Evolutionary conservation across 2,797 vertebrate genomes (phyloP).

Genomic region (Podarcis siculus): DNA sequence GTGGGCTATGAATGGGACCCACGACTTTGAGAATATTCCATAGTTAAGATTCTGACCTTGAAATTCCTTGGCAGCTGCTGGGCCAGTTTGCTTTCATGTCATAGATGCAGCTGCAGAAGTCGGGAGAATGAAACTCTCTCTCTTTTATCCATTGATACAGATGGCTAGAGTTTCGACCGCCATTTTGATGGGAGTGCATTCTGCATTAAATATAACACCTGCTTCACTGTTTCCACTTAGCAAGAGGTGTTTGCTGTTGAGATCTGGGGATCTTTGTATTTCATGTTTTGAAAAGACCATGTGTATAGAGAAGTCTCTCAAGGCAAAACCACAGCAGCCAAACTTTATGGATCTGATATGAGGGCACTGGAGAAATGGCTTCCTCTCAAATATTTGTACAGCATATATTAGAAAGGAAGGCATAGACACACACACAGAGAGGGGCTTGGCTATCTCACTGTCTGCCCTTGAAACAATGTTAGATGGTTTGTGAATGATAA

Average conservation of each 20-base stretch:
- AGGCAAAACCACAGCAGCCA: background rate
- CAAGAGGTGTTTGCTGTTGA: background rate
- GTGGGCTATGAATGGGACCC: too few relatives aligned
- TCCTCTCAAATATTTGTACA: constrained; percentile 2
- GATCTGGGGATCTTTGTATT: constrained; percentile 12
- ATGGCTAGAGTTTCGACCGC: background rate
- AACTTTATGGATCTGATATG: background rate
- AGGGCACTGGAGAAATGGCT: constrained; percentile 13
- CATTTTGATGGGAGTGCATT: constrained; percentile 1
- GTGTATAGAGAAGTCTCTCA: background rate
- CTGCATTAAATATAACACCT: background rate
- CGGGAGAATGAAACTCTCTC: background rate
- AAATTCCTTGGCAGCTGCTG: background rate
- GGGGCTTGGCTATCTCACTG: background rate
- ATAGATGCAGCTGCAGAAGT: background rate
- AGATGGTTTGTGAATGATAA: background rate
- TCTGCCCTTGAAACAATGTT: constrained; percentile 26
- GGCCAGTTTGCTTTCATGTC: background rate
- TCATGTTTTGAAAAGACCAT: background rate
- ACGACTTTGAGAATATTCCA: background rate
- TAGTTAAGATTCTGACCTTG: background rate
- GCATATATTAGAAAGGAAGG: constrained; percentile 6
- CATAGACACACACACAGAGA: background rate
- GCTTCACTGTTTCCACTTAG: constrained; percentile 3
- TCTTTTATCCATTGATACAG: background rate